phyloP scores from a whole-genome alignment of 2,797 vertebrate species.

The Phoxinus dragarum region DNA sequence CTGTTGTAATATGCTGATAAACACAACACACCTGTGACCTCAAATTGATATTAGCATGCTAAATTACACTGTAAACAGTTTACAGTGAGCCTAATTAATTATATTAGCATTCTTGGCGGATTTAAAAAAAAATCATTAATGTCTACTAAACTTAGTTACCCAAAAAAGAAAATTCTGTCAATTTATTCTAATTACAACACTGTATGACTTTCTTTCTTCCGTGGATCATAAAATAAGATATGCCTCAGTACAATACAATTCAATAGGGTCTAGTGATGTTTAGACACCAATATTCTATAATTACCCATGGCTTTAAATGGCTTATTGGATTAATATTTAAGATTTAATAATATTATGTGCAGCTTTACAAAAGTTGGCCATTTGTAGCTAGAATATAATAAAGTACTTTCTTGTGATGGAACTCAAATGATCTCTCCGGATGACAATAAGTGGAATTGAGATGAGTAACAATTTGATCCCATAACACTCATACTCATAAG shows the following conservation, averaged over 20 bases:
- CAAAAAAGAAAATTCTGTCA: neutral
- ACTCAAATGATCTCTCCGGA: conserved; percentile 34
- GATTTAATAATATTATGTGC: neutral
- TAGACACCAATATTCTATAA: neutral
- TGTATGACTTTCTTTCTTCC: neutral
- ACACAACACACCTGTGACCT: conserved; percentile 20
- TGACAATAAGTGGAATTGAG: conserved; percentile 48
- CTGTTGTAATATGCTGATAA: neutral
- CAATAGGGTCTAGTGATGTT: neutral
- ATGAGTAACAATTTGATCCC: conserved; percentile 64
- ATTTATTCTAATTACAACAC: neutral
- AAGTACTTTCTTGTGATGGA: conserved; percentile 48
- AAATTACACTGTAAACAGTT: conserved; percentile 3
- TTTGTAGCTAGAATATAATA: conserved; percentile 22
- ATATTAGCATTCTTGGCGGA: neutral
- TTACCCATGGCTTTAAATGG: neutral
- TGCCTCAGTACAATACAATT: neutral
- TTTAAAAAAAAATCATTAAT: neutral
- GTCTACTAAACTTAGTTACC: neutral
- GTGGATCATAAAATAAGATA: neutral
- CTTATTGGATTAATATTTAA: neutral
- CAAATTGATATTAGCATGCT: neutral
- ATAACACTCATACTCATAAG: conserved; percentile 29
- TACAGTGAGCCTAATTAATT: neutral
- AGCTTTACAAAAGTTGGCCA: conserved; percentile 34